Percentiles rank a stretch among this genome's conserved stretches.
Conservation (phyloP, 2,113 vertebrate genomes). For the Macrotis lagotis region DNA sequence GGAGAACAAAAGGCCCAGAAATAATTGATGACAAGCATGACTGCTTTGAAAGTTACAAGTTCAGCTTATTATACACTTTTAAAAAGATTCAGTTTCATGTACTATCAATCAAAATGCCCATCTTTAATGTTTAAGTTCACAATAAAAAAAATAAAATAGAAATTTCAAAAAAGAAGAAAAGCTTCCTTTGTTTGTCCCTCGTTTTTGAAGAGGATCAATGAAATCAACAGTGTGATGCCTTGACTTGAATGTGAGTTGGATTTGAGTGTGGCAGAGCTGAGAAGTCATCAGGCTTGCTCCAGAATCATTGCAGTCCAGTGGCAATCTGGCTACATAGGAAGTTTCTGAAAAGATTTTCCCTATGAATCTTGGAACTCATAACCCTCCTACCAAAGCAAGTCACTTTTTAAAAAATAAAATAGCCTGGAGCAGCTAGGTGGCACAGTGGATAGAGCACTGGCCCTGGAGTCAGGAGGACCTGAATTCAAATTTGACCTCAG, state of each 20-base stretch:
- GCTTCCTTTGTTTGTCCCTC: neutral
- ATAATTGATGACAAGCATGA: neutral
- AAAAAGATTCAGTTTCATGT: neutral
- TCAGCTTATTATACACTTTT: neutral
- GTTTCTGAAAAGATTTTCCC: neutral
- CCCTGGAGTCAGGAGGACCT: too few relatives aligned
- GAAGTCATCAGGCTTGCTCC: neutral
- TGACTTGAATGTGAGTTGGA: neutral
- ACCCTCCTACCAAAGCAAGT: slow-evolving; percentile 24
- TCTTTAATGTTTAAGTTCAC: neutral
- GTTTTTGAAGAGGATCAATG: neutral
- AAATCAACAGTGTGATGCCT: too few relatives aligned
- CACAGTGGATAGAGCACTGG: too few relatives aligned
- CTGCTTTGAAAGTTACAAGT: neutral
- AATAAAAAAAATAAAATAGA: neutral
- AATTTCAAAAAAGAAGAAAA: neutral
- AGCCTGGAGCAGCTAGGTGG: too few relatives aligned
- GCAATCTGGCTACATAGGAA: neutral
- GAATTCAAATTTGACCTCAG: too few relatives aligned
- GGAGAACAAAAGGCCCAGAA: neutral
- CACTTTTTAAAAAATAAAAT: neutral
- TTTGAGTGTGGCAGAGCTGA: too few relatives aligned
- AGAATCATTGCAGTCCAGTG: neutral
- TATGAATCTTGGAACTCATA: neutral
- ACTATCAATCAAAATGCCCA: neutral